Percentiles rank a stretch among this genome's conserved stretches.
Conservation (phyloP, 2,797 vertebrate genomes). For the Molossus alvarezi region DNA sequence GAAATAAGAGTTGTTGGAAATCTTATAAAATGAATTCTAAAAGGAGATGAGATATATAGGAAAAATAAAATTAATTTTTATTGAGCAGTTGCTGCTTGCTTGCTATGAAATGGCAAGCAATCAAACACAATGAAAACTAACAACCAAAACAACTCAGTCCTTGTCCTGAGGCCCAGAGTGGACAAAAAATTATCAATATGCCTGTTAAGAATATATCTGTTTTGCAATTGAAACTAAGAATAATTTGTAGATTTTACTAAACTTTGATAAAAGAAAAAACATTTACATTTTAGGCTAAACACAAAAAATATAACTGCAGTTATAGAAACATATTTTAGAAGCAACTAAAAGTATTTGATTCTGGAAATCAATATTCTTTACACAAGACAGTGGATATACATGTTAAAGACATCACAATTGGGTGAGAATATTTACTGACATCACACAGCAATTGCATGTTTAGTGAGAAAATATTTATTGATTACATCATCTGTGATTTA, state of each 20-base stretch:
- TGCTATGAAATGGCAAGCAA: neutral
- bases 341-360: neutral
- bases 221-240: neutral
- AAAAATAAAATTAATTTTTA: constrained; percentile 71
- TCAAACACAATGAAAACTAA: constrained; percentile 16
- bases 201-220: neutral
- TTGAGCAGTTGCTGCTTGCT: neutral
- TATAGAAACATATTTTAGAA: neutral
- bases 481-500: neutral
- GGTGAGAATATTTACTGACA: neutral
- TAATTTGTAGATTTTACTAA: neutral
- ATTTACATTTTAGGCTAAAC: neutral
- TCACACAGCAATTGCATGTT: neutral
- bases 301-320: neutral
- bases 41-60: constrained; percentile 35
- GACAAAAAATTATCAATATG: neutral
- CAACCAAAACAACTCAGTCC: neutral
- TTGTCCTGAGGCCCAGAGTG: neutral
- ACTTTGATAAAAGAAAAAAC: neutral
- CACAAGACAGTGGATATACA: neutral
- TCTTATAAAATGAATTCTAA: constrained; percentile 71
- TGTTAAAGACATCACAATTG: neutral
- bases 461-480: neutral
- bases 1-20: constrained; percentile 34
- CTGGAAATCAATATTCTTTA: neutral